A percentile compares a stretch with the other conserved stretches of the same genome.
These are phyloP conservation scores for Periparus ater DNA, from an alignment of 2,797 vertebrate species.

Conservation along the genomic window DNA sequence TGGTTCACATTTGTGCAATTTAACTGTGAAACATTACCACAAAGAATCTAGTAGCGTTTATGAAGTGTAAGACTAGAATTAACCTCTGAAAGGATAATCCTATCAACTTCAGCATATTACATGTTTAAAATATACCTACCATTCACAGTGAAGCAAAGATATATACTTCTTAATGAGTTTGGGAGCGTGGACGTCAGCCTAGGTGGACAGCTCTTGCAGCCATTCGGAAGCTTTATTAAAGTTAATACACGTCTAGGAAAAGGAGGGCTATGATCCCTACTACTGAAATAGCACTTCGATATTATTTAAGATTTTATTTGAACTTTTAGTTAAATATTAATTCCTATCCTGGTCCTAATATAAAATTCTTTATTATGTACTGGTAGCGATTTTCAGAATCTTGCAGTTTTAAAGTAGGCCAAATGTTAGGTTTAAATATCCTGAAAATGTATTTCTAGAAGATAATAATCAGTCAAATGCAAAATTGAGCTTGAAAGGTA, in stretches of 20 bases:
- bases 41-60: neutral
- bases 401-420: slow-evolving; percentile 7
- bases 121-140: neutral
- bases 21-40: neutral
- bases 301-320: slow-evolving; percentile 33
- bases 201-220: neutral
- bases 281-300: neutral
- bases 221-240: neutral
- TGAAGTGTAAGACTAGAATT: neutral
- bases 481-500: slow-evolving; percentile 39
- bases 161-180: neutral
- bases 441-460: slow-evolving; percentile 21
- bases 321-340: slow-evolving; percentile 50
- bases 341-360: neutral
- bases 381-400: neutral
- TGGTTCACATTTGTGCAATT: neutral
- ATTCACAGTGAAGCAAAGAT: neutral
- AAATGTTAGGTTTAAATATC: slow-evolving; percentile 13
- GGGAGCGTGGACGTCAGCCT: neutral
- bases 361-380: slow-evolving; percentile 49
- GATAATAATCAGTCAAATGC: slow-evolving; percentile 21
- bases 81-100: neutral
- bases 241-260: neutral
- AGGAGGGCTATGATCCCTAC: neutral
- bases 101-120: neutral